Base-by-base conservation (phyloP, 2,113 vertebrate species). In the Connochaetes taurinus region DNA sequence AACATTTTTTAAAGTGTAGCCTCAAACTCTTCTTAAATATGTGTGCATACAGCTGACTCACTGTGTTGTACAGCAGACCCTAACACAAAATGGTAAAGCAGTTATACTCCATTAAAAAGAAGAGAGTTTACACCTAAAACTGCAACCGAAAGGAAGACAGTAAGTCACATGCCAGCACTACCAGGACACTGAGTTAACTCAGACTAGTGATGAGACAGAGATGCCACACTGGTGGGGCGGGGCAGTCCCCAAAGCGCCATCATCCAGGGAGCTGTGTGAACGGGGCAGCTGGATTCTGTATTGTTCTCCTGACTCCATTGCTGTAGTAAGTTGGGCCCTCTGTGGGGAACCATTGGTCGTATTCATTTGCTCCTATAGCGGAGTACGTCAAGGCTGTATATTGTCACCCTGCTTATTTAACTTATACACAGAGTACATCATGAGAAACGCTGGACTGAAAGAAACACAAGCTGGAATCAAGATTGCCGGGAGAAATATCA, bases 211-310 rank as follows among this genome's bases (percentile, higher is more conserved):
- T 71, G 87, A 84, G 40, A 67, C 27, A 29, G 33, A 57, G 78
- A 83, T 6, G 36, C 23, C 2, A 4, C 16, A 1, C n/a, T 33
- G 36, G 29, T 27, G 33, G 29, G 25, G 19, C 1, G 2, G 33
- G 13, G 2, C 3, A 0, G 40, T n/a, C 36, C 94, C 62, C 85
- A 43, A 1, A 92, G 60, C 58, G 27, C 43, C 87, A 33, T 93
- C 62, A 57, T 62, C 74, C 53, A n/a, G 2, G n/a, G 45, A 86
- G 91, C 36, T 67, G 43, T 47, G 40, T 78, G 95, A 92, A 60
- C 11, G 0, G 83, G 53, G 47, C 55, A 25, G 57, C 64, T 94
- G 76, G 29, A 21, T 78, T 71, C 83, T 47, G 10, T 45, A 5
- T 87, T 96, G 94, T 92, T 71, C 81, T 89, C 53, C 45, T 43